Base-by-base conservation (phyloP, 2,888 invertebrate genomes). In the Geophilus truncorum region DNA sequence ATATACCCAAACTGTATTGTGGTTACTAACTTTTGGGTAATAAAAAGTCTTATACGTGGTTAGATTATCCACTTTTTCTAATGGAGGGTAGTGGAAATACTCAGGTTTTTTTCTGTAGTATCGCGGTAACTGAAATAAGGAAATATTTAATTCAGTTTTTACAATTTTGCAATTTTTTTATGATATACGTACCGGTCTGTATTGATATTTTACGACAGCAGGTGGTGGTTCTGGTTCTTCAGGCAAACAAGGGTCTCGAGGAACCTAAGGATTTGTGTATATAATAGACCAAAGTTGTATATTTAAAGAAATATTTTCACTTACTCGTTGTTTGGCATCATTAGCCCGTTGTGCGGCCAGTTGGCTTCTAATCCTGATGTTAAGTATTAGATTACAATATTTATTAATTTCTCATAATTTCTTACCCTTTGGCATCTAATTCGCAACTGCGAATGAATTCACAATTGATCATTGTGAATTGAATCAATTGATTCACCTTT, bases 401-500 rank as follows among this genome's bases (percentile, higher is more conserved):
- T 25, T 25, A 70, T 4, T n/a, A 51, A 18, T 51, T n/a, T 18
- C 15, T 18, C 1, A 18, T n/a, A 25, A 28, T 25, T 10, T 25
- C 18, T 25, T 70, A 70, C 70, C 70, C 12, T 28, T 28, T 5
- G 70, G 25, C 70, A 9, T 23, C 0, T 28, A 15, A 12, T 70
- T 70, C 70, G 25, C 70, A 70, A 25, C 28, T 15, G n/a, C 70
- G 70, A 70, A 70, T 70, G n/a, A 70, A 70, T 70, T 70, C 70
- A 70, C 70, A 70, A 70, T 70, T 28, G 28, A 25, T 10, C 70
- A 70, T 70, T 51, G n/a, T 51, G 7, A n/a, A 51, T 51, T 3
- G 9, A 51, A 12, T 2, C 15, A 2, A 40, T n/a, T n/a, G n/a
- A n/a, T n/a, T 7, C 15, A 12, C 5, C 2, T 7, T 40, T 40